Evolutionary conservation across 2,888 invertebrate species (phyloP).

Genomic region (Rhamphomyia laevipes): DNA sequence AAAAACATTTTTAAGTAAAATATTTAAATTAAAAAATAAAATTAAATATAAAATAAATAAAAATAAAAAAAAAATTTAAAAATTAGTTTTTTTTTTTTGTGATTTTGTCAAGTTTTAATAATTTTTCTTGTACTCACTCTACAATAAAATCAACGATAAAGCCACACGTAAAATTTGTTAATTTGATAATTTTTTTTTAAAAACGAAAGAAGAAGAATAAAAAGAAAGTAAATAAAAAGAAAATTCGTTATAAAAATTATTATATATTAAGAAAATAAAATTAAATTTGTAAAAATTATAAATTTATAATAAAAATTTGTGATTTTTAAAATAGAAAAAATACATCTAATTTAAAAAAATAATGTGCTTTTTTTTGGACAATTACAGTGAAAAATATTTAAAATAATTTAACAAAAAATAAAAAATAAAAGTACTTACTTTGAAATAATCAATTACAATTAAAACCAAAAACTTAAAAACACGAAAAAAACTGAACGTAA

Average conservation of each 20-base stretch:
- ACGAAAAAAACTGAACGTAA: not conserved
- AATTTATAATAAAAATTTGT: no score
- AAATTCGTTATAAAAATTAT: not conserved
- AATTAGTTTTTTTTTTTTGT: constrained; percentile 1
- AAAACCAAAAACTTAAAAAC: no score
- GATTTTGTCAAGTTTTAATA: constrained; percentile 1
- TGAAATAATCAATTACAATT: no score
- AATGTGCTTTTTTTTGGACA: no score
- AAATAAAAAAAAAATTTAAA: constrained; percentile 4
- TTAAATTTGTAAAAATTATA: no score
- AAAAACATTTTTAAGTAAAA: constrained; percentile 2
- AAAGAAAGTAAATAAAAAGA: constrained; percentile 3
- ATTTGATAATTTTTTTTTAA: constrained; percentile 7
- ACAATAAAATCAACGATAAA: constrained; percentile 29
- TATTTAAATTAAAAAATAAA: constrained; percentile 6
- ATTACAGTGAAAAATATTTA: no score
- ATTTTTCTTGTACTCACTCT: constrained; percentile 19
- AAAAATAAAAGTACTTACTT: no score
- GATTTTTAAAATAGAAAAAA: no score
- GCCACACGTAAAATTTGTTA: constrained; percentile 23
- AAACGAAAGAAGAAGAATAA: constrained; percentile 6
- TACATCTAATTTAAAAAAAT: no score
- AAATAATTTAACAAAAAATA: no score
- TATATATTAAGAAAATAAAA: no score
- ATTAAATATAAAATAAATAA: not conserved